A percentile compares a stretch with the other conserved stretches of the same genome.
phyloP scores from a whole-genome alignment of 2,113 vertebrate species.

The Gobius niger region DNA sequence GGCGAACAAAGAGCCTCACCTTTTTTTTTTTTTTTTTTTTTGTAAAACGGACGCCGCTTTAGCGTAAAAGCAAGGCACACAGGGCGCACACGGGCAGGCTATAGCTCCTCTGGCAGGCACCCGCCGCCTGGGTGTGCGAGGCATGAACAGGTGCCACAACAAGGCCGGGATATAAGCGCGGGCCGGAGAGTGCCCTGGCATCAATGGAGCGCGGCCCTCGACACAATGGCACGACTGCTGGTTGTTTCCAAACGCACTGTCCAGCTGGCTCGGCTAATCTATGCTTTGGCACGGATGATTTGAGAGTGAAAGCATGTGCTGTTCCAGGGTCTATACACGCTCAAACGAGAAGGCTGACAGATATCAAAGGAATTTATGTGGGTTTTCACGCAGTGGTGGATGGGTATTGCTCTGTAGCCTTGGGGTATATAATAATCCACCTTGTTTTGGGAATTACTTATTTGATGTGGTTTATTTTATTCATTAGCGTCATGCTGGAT shows the following conservation, averaged over 20 bases:
- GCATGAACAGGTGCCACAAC: conserved; percentile 52
- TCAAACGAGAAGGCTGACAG: conserved; percentile 34
- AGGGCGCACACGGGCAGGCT: not conserved
- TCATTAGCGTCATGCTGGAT: no score
- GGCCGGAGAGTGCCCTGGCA: conserved; percentile 40
- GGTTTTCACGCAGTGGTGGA: not conserved
- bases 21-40: no score
- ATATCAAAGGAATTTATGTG: conserved; percentile 27
- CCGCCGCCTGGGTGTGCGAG: conserved; percentile 18
- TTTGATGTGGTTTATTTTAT: no score
- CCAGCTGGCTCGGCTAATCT: conserved; percentile 55
- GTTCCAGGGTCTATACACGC: conserved; percentile 35
- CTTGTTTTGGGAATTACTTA: no score
- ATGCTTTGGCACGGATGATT: conserved; percentile 42
- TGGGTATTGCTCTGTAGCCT: not conserved
- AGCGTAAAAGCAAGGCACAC: not conserved
- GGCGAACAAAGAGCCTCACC: conserved; percentile 36
- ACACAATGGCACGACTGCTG: conserved; percentile 22
- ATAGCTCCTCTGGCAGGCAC: conserved; percentile 18
- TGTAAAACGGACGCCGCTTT: conserved; percentile 3
- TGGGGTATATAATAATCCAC: no score
- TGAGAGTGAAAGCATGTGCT: conserved; percentile 33
- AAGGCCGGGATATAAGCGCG: conserved; percentile 19
- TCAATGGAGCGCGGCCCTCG: conserved; percentile 10
- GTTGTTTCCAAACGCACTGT: conserved; percentile 22